Base-by-base conservation (phyloP, 2,113 vertebrate genomes). In the Lepus timidus region DNA sequence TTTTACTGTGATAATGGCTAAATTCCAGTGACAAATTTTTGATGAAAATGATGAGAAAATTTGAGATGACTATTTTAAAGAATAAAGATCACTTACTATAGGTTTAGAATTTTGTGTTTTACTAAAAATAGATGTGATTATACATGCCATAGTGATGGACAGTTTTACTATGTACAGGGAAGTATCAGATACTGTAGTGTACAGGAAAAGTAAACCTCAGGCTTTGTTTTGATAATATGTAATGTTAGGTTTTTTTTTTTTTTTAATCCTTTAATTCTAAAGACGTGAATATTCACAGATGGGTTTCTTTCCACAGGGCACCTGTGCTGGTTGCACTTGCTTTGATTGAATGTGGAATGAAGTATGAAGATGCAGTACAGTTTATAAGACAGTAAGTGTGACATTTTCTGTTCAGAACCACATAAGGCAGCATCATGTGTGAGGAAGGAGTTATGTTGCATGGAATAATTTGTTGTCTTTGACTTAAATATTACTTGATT, bases 311-410 rank as follows among this genome's bases (percentile, higher is more conserved):
- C 97, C 97, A 8, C 96, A 99, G 99, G 98, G 99, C 99, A 98
- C 99, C 99, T 85, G 99, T 99, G 91, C 98, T 99, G 98, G 99
- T 99, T 95, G 99, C 99, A 94, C 99, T 99, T 92, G 99, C 99
- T 96, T 99, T 99, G 98, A 99, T 99, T 97, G 99, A 99, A 97
- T 98, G 98, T 98, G 99, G 99, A 97, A 99, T 99, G 99, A 99
- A 99, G 98, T 99, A 99, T 4, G 99, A 99, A 98, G 99, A 99
- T 91, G 99, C 99, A 70, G 99, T 99, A 98, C 99, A 99, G 98
- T 99, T 99, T 96, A 99, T 99, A 98, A 99, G 99, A 98, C 99
- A 99, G 99, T 99, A 98, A 99, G 99, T 99, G 93, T 85, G 73
- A 95, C 64, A 4, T 74, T 95, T 79, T 94, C 27, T 95, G 61